A percentile compares a stretch with the other conserved stretches of the same genome.
phyloP scores from a whole-genome alignment of 1,140 invertebrate genomes.

The Teleopsis dalmanni region DNA sequence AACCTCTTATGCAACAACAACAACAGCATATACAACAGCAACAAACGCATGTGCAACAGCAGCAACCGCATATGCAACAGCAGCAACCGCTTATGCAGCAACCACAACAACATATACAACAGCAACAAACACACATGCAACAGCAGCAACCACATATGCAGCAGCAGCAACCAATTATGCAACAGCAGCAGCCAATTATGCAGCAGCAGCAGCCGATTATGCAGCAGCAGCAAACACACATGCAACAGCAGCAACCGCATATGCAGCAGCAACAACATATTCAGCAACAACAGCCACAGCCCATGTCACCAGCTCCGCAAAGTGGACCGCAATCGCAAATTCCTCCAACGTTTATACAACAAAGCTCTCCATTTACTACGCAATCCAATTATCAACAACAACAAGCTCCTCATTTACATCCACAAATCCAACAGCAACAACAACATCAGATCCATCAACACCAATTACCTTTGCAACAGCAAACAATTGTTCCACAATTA shows the following conservation, averaged over 20 bases:
- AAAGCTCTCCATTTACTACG: background rate
- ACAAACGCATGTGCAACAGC: conserved; percentile 1
- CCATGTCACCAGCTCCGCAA: background rate
- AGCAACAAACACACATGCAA: conserved; percentile 7
- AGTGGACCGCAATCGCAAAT: background rate
- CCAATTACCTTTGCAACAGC: background rate
- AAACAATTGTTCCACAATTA: background rate
- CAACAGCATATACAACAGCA: background rate
- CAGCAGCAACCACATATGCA: conserved; percentile 1
- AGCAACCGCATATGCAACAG: conserved; percentile 4
- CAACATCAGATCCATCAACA: background rate
- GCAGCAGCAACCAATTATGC: conserved; percentile 8
- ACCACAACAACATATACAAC: conserved; percentile 5
- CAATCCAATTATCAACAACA: background rate
- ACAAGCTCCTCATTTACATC: background rate
- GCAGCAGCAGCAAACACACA: background rate
- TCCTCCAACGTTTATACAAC: background rate
- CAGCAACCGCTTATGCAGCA: conserved; percentile 6
- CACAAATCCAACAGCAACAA: conserved; percentile 1
- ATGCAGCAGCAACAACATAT: conserved; percentile 22
- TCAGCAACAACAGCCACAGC: background rate
- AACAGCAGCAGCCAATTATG: conserved; percentile 2
- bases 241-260: conserved; percentile 30
- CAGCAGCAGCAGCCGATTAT: conserved; percentile 2
- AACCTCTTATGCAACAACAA: conserved; percentile 13